Evolutionary conservation across 2,888 invertebrate genomes (phyloP).

Genomic region (Empis livida): DNA sequence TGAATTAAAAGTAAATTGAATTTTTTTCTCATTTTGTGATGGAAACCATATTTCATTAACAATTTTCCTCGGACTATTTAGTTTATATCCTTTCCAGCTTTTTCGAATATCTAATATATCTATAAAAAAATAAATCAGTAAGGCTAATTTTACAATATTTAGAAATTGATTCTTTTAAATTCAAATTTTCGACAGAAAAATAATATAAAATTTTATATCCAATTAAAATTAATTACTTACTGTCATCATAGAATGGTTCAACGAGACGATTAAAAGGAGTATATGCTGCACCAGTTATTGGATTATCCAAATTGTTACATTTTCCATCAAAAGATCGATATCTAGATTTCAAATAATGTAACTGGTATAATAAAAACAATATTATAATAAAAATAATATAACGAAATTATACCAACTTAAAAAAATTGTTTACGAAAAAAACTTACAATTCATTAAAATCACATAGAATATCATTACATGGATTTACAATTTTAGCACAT

Average conservation of each 20-base stretch:
- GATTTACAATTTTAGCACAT: not conserved
- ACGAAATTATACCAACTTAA: no score
- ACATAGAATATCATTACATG: not conserved
- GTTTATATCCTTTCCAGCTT: not conserved
- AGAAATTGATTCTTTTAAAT: no score
- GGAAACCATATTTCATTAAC: not conserved
- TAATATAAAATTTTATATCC: no score
- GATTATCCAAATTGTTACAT: conserved; percentile 64
- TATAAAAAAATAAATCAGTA: conserved; percentile 10
- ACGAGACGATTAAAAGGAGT: conserved; percentile 9
- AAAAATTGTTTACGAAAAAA: no score
- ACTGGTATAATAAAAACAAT: no score
- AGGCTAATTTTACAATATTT: no score
- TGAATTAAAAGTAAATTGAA: not conserved
- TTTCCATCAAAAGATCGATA: conserved; percentile 73
- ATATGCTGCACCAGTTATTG: conserved; percentile 3
- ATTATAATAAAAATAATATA: no score
- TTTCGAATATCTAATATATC: conserved; percentile 6
- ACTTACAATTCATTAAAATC: not conserved
- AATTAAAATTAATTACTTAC: not conserved
- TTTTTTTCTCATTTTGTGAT: not conserved
- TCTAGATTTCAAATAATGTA: not conserved
- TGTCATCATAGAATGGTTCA: conserved; percentile 7
- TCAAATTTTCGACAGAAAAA: no score
- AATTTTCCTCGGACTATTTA: conserved; percentile 3